These are phyloP conservation scores for Alcedo quadribrachys DNA, from an alignment of 2,797 vertebrate genomes.

Conservation along the genomic window DNA sequence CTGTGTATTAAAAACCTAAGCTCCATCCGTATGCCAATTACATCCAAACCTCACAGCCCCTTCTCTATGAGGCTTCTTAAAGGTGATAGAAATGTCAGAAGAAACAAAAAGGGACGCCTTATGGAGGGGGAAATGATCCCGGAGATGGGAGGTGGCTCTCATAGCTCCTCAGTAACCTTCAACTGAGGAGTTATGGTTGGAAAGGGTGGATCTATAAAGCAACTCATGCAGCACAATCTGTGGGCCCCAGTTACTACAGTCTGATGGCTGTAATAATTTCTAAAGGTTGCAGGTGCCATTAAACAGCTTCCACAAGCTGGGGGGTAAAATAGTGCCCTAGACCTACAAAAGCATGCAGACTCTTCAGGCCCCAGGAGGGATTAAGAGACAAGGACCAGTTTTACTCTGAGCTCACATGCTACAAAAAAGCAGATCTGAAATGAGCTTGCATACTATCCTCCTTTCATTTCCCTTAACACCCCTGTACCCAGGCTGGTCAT, in stretches of 20 bases:
- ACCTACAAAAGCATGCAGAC: neutral
- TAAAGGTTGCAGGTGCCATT: neutral
- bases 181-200: neutral
- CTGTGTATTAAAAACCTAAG: conserved; percentile 69
- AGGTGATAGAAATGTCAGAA: conserved; percentile 58
- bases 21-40: conserved; percentile 73
- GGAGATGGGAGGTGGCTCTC: conserved; percentile 35
- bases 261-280: neutral
- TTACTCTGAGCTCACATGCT: neutral
- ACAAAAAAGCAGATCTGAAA: neutral
- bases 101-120: conserved; percentile 18
- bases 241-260: neutral
- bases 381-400: neutral
- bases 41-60: conserved; percentile 41
- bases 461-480: neutral
- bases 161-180: neutral
- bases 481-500: neutral
- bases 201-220: neutral
- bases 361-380: neutral
- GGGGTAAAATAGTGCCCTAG: neutral
- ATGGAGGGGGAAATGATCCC: conserved; percentile 30
- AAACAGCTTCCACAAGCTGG: neutral
- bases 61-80: conserved; percentile 54
- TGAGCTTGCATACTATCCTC: neutral
- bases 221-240: neutral